phyloP scores from a whole-genome alignment of 2,797 vertebrate genomes.

The Presbytis comata region DNA sequence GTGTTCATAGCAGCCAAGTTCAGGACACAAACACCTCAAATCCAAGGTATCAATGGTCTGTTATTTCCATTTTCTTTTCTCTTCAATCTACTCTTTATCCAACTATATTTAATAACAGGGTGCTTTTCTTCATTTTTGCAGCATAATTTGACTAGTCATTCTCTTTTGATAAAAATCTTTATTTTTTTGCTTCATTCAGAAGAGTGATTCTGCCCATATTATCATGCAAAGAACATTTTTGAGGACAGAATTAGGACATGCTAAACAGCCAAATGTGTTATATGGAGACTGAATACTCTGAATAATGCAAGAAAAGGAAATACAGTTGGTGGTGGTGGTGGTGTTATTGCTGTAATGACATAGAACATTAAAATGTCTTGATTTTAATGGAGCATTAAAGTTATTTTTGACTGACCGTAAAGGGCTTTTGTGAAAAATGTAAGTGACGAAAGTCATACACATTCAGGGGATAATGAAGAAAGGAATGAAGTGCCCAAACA shows the following conservation, averaged over 20 bases:
- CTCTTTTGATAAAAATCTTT: not conserved
- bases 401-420: not conserved
- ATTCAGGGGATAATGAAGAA: not conserved
- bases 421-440: not conserved
- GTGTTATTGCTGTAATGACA: not conserved
- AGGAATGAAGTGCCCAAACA: not conserved
- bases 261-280: not conserved
- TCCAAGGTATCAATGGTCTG: not conserved
- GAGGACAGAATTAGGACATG: not conserved
- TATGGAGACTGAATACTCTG: not conserved
- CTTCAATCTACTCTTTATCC: not conserved
- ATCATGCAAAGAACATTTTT: not conserved
- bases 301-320: not conserved
- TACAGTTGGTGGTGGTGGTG: not conserved
- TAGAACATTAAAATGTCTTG: not conserved
- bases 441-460: not conserved
- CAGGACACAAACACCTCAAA: not conserved
- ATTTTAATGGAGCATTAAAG: not conserved
- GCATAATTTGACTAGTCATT: not conserved
- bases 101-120: not conserved
- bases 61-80: not conserved
- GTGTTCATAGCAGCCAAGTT: not conserved
- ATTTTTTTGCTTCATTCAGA: not conserved
- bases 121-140: not conserved
- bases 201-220: not conserved